A percentile compares a stretch with the other conserved stretches of the same genome.
phyloP scores from a whole-genome alignment of 2,888 invertebrate genomes.

The Penaeus monodon region DNA sequence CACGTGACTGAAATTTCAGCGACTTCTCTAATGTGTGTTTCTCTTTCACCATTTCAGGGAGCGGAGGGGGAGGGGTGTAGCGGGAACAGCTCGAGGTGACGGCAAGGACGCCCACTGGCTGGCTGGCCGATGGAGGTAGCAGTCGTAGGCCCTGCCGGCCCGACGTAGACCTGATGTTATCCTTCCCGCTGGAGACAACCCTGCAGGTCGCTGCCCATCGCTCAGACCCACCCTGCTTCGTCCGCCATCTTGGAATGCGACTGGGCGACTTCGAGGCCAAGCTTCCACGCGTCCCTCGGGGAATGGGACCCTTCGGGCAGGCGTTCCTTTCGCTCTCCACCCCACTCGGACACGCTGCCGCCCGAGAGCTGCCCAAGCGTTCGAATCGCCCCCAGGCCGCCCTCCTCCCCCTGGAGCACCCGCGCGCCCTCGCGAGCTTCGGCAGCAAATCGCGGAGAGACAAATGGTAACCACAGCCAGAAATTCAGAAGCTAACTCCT shows the following conservation, averaged over 20 bases:
- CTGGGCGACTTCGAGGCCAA: slow-evolving; percentile 1
- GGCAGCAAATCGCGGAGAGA: neutral
- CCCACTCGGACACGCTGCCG: too few species aligned
- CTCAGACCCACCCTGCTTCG: slow-evolving; percentile 15
- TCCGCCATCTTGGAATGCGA: slow-evolving; percentile 39
- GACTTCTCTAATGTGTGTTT: too few species aligned
- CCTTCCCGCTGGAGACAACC: slow-evolving; percentile 31
- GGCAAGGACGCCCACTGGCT: too few species aligned
- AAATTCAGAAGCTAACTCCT: slow-evolving; percentile 25
- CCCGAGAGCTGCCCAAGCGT: too few species aligned
- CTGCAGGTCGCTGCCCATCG: slow-evolving; percentile 14
- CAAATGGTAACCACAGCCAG: neutral
- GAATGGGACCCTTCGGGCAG: slow-evolving; percentile 15
- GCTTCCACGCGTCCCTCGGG: neutral
- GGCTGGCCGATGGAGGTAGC: too few species aligned
- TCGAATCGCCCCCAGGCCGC: too few species aligned
- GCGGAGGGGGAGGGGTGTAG: too few species aligned
- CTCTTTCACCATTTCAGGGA: too few species aligned
- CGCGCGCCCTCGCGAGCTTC: too few species aligned
- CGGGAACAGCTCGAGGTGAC: too few species aligned
- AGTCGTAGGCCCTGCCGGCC: slow-evolving; percentile 5
- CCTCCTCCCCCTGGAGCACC: too few species aligned
- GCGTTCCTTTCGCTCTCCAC: slow-evolving; percentile 7
- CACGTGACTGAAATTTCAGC: too few species aligned
- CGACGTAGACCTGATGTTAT: slow-evolving; percentile 46